Conservation (phyloP, 2,113 vertebrate species). For the Rhinoptilus africanus region DNA sequence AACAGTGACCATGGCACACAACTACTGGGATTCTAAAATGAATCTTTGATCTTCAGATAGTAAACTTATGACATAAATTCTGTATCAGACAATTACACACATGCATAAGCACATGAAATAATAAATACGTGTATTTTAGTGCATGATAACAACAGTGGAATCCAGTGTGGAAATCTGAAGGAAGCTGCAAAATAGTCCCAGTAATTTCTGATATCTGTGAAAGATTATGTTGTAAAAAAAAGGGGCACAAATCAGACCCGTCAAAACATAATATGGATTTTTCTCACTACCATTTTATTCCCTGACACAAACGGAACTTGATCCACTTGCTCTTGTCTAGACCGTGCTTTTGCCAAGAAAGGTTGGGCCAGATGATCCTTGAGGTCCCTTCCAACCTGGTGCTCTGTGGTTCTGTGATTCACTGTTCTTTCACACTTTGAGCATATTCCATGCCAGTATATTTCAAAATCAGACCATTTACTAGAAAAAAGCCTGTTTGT, state of each 20-base stretch:
- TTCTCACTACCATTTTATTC: not conserved
- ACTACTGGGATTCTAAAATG: not conserved
- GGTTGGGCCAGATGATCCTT: not conserved
- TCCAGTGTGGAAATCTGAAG: not conserved
- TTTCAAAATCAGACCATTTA: not conserved
- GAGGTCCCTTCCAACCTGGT: not conserved
- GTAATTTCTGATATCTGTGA: not conserved
- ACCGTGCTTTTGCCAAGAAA: not conserved
- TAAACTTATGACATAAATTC: not conserved
- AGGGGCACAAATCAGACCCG: not conserved
- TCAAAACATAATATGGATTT: not conserved
- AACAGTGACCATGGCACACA: not conserved
- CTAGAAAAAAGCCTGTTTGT: not conserved
- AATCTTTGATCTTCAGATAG: not conserved
- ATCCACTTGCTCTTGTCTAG: not conserved
- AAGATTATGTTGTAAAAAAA: not conserved
- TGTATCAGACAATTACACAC: not conserved
- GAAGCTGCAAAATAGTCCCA: not conserved
- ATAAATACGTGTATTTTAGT: not conserved
- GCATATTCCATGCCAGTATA: not conserved
- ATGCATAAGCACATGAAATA: not conserved
- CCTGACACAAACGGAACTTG: not conserved
- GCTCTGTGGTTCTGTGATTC: not conserved
- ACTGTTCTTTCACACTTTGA: not conserved
- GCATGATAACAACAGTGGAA: not conserved